Evolutionary conservation across 2,797 vertebrate species (phyloP).

Genomic region (Orientallactaga sibirica): DNA sequence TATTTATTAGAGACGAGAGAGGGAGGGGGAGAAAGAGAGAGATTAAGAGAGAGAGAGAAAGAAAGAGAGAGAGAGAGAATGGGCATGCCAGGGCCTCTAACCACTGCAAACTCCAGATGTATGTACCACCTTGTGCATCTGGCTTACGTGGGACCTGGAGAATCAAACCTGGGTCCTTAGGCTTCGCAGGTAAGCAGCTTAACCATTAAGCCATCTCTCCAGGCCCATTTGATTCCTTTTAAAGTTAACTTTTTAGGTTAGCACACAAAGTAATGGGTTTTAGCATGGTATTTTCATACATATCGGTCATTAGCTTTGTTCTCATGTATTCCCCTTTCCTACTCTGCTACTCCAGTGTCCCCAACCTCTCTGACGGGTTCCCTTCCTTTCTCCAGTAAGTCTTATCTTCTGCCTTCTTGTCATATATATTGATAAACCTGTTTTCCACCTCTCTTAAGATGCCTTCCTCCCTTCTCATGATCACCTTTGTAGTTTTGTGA

Average conservation of each 20-base stretch:
- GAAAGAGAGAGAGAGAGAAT: too few relatives aligned
- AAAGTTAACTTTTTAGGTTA: neutral
- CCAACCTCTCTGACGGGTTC: neutral
- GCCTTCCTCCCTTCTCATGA: neutral
- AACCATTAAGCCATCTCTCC: too few relatives aligned
- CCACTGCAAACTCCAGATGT: too few relatives aligned
- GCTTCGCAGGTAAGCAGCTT: too few relatives aligned
- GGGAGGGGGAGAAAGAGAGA: too few relatives aligned
- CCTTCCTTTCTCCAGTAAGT: neutral
- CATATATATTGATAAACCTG: neutral
- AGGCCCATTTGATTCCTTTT: neutral
- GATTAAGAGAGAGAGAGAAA: too few relatives aligned
- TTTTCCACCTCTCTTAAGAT: neutral
- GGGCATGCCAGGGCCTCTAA: too few relatives aligned
- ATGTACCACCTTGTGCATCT: too few relatives aligned
- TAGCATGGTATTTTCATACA: neutral
- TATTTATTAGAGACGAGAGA: too few relatives aligned
- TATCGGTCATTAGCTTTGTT: too few relatives aligned
- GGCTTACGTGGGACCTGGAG: too few relatives aligned
- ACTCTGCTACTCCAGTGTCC: neutral
- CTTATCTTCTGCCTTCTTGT: accelerated
- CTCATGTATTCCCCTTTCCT: neutral
- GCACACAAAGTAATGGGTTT: neutral
- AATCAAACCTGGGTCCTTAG: too few relatives aligned
- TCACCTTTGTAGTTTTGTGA: neutral